These are phyloP conservation scores for Anarhynchus alexandrinus DNA, from an alignment of 2,113 vertebrate genomes.

Conservation along the genomic window DNA sequence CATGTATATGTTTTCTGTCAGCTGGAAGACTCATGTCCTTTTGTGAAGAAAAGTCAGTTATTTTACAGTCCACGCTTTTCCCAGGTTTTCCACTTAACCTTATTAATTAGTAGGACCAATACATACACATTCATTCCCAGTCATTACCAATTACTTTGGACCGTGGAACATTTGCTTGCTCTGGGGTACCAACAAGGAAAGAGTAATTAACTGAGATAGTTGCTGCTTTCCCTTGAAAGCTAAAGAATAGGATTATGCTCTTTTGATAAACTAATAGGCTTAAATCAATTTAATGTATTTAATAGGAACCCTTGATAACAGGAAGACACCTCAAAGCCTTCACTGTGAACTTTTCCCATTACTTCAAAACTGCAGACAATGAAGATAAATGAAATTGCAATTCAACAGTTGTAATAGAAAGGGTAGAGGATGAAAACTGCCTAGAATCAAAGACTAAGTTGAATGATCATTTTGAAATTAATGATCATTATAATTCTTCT, in stretches of 20 bases:
- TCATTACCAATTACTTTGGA: conserved; percentile 52
- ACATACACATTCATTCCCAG: not conserved
- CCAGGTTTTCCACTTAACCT: conserved; percentile 49
- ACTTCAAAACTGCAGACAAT: conserved; percentile 42
- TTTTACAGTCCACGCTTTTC: not conserved
- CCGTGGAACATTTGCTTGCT: conserved; percentile 51
- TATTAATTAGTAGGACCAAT: conserved; percentile 30
- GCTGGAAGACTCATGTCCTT: not conserved
- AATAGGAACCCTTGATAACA: conserved; percentile 49
- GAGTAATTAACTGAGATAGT: conserved; percentile 69
- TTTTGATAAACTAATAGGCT: conserved; percentile 53
- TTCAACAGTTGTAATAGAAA: conserved; percentile 40
- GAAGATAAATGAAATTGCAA: conserved; percentile 49
- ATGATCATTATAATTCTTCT: not conserved
- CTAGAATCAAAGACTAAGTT: not conserved
- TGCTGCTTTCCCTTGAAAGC: conserved; percentile 60
- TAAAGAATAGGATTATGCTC: conserved; percentile 52
- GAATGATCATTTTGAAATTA: conserved; percentile 57
- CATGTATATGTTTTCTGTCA: not conserved
- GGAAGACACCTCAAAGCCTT: conserved; percentile 27
- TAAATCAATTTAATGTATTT: conserved; percentile 49
- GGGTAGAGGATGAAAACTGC: conserved; percentile 20
- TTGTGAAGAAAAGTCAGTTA: not conserved
- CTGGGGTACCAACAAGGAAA: conserved; percentile 58
- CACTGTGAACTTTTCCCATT: conserved; percentile 39